Conservation (phyloP, 2,888 invertebrate genomes). For the Drosophila aldrichi region DNA sequence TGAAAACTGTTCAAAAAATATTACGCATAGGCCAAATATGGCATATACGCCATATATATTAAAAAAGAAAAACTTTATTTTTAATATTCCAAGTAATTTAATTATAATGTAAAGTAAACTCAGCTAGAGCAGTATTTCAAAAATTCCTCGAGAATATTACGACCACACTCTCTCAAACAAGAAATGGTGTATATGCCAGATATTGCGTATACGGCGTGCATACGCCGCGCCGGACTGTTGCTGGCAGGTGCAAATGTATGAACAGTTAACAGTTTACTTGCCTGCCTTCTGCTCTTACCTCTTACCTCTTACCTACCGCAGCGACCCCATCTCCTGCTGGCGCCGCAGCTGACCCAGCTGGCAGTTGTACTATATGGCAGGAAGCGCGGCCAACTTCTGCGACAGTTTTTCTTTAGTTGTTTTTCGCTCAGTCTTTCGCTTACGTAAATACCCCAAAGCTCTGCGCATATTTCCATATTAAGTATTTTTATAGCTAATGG, state of each 20-base stretch:
- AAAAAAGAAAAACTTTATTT: not conserved
- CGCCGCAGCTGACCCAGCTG: constrained; percentile 32
- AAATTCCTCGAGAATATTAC: not conserved
- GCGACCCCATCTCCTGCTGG: not conserved
- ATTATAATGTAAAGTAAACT: not conserved
- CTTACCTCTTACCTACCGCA: not conserved
- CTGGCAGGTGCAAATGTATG: constrained; percentile 54
- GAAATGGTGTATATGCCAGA: constrained; percentile 8
- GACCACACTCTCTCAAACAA: not conserved
- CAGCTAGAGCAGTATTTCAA: not conserved
- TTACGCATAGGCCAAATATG: not conserved
- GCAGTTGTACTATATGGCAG: constrained; percentile 21
- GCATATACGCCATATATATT: not conserved
- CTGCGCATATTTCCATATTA: constrained; percentile 77
- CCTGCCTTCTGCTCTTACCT: constrained; percentile 12
- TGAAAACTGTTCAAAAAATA: no score
- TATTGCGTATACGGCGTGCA: constrained; percentile 50
- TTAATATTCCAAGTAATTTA: not conserved
- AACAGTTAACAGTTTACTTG: constrained; percentile 50
- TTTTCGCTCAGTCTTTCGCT: constrained; percentile 45
- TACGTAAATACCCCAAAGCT: constrained; percentile 65
- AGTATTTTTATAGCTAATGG: constrained; percentile 82
- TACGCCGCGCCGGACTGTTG: constrained; percentile 10
- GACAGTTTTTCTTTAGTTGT: constrained; percentile 70
- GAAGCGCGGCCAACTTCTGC: constrained; percentile 56